These are phyloP conservation scores for Amiota mariae DNA, from an alignment of 2,888 invertebrate species.

Conservation along the genomic window DNA sequence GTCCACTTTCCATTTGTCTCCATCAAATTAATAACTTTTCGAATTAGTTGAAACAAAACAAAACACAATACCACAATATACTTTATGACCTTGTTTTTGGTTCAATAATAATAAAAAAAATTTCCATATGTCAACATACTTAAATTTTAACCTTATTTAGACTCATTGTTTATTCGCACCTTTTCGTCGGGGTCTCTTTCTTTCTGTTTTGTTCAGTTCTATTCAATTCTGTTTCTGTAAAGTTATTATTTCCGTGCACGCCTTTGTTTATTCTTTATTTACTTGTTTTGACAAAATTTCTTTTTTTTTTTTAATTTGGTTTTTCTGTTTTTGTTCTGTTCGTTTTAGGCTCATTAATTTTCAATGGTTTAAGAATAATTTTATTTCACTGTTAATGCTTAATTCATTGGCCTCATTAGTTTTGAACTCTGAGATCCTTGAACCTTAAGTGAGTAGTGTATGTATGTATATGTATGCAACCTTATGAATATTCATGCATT, in stretches of 20 bases:
- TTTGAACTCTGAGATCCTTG: background rate
- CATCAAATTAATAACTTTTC: slow-evolving; percentile 14
- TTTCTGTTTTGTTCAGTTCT: slow-evolving; percentile 39
- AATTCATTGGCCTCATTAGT: slow-evolving; percentile 15
- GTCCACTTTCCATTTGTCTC: background rate
- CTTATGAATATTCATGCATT: too few species aligned
- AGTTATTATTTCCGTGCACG: slow-evolving; percentile 19
- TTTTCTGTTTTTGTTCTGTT: slow-evolving; percentile 46
- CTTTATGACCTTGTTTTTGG: background rate
- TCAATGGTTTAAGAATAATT: slow-evolving; percentile 50
- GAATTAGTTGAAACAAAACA: slow-evolving; percentile 3
- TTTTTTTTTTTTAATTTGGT: background rate
- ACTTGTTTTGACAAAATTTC: slow-evolving; percentile 7
- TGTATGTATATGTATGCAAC: too few species aligned
- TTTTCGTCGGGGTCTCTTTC: slow-evolving; percentile 34
- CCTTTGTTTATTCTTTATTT: slow-evolving; percentile 55
- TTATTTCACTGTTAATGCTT: slow-evolving; percentile 35
- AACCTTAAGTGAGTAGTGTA: too few species aligned
- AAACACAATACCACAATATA: background rate
- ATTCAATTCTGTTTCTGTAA: slow-evolving; percentile 22
- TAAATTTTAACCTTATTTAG: slow-evolving; percentile 53
- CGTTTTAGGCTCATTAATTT: slow-evolving; percentile 50
- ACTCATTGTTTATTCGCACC: slow-evolving; percentile 26
- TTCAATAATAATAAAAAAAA: slow-evolving; percentile 7
- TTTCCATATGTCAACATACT: background rate